These are phyloP conservation scores for Brachyistius frenatus DNA, from an alignment of 2,113 vertebrate species.

Conservation along the genomic window DNA sequence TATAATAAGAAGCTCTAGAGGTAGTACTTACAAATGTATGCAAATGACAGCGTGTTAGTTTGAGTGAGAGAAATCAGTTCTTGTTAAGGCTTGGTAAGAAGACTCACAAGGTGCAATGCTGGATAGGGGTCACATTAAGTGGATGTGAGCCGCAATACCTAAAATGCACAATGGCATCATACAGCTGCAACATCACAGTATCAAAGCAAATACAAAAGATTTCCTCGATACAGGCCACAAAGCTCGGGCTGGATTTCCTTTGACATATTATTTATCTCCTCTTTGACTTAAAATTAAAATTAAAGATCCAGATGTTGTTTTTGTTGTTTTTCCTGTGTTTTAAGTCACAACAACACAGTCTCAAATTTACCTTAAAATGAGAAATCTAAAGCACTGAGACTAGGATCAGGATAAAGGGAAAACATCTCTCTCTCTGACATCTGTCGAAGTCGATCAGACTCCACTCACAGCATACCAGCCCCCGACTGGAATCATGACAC, in stretches of 20 bases:
- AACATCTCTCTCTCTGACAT: conserved; percentile 50
- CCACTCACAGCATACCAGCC: conserved; percentile 54
- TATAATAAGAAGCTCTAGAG: conserved; percentile 73
- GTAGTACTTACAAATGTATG: conserved; percentile 80
- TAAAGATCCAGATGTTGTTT: background rate
- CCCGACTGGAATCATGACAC: conserved; percentile 63
- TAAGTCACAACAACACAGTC: background rate
- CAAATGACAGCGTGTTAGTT: conserved; percentile 44
- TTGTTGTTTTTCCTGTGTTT: background rate
- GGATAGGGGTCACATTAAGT: conserved; percentile 30
- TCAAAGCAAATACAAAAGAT: conserved; percentile 59
- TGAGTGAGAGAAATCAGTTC: conserved; percentile 50
- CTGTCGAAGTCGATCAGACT: conserved; percentile 61
- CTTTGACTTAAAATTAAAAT: background rate
- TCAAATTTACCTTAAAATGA: conserved; percentile 32
- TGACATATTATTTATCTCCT: conserved; percentile 1
- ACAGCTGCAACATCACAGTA: conserved; percentile 56
- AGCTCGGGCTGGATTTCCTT: conserved; percentile 34
- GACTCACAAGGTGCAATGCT: conserved; percentile 28
- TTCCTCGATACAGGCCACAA: conserved; percentile 27
- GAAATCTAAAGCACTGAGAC: conserved; percentile 19
- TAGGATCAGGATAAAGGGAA: conserved; percentile 36
- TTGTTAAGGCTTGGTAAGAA: conserved; percentile 72
- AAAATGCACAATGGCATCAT: conserved; percentile 37
- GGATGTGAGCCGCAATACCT: conserved; percentile 20